phyloP scores from a whole-genome alignment of 2,888 invertebrate genomes.

The Gasteruption jaculator region DNA sequence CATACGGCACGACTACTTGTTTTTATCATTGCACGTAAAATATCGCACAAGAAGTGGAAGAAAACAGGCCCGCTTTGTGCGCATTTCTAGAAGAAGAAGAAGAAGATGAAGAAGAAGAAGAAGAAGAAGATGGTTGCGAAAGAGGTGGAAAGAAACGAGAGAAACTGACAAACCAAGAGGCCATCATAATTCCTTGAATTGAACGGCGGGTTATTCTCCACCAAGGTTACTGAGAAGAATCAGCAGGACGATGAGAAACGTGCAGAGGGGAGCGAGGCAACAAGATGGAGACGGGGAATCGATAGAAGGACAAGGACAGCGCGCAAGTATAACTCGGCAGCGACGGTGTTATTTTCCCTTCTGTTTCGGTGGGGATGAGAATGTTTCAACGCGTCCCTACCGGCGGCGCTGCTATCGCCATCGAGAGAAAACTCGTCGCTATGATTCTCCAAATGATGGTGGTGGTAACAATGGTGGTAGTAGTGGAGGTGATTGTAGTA shows the following conservation, averaged over 20 bases:
- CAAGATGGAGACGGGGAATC: no score
- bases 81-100: constrained; percentile 16
- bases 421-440: no score
- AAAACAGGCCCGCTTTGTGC: no score
- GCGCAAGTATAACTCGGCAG: constrained; percentile 25
- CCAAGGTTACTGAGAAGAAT: constrained; percentile 47
- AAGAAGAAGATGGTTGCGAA: constrained; percentile 15
- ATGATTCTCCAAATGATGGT: constrained; percentile 16
- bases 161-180: constrained; percentile 34
- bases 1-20: no score
- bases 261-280: constrained; percentile 9
- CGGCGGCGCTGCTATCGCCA: constrained; percentile 32
- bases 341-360: constrained; percentile 6
- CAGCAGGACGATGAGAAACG: constrained; percentile 16
- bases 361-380: constrained; percentile 12
- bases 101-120: constrained; percentile 16
- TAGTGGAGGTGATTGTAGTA: constrained; percentile 15
- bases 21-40: no score
- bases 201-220: constrained; percentile 49
- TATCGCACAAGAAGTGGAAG: constrained; percentile 6
- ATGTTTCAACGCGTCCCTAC: constrained; percentile 32
- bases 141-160: constrained; percentile 35
- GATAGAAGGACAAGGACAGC: constrained; percentile 45
- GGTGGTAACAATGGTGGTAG: constrained; percentile 21
- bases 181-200: constrained; percentile 52